Conservation (phyloP, 2,113 vertebrate genomes). For the Pantherophis guttatus region DNA sequence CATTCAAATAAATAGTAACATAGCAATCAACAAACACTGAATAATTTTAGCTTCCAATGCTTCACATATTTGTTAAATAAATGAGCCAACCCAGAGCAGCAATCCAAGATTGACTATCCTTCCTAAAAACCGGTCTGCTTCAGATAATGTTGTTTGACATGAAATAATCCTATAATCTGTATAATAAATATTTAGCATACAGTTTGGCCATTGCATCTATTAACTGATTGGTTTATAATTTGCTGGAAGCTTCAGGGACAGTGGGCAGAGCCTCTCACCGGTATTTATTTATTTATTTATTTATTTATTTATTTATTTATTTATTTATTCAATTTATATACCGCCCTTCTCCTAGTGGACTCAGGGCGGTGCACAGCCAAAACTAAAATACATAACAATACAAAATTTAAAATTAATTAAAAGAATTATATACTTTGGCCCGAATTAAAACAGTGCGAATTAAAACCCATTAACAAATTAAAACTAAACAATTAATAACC, state of each 20-base stretch:
- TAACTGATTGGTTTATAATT: background rate
- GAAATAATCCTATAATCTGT: background rate
- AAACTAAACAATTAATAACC: too few relatives aligned
- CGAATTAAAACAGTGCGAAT: too few relatives aligned
- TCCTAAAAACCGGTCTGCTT: background rate
- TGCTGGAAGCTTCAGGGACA: background rate
- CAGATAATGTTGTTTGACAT: background rate
- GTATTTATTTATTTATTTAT: too few relatives aligned
- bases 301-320: too few relatives aligned
- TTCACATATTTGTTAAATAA: background rate
- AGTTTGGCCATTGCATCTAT: background rate
- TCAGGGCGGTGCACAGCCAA: too few relatives aligned
- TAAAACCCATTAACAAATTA: too few relatives aligned
- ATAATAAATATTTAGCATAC: background rate
- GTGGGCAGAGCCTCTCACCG: too few relatives aligned
- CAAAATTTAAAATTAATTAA: too few relatives aligned
- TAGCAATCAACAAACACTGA: background rate
- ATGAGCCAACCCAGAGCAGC: background rate
- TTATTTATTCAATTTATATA: too few relatives aligned
- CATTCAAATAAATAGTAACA: background rate
- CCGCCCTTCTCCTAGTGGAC: too few relatives aligned
- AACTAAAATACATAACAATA: too few relatives aligned
- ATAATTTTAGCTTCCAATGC: background rate
- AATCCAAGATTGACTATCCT: background rate
- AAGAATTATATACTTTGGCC: too few relatives aligned